Conservation (phyloP, 2,113 vertebrate genomes). For the Willisornis vidua region DNA sequence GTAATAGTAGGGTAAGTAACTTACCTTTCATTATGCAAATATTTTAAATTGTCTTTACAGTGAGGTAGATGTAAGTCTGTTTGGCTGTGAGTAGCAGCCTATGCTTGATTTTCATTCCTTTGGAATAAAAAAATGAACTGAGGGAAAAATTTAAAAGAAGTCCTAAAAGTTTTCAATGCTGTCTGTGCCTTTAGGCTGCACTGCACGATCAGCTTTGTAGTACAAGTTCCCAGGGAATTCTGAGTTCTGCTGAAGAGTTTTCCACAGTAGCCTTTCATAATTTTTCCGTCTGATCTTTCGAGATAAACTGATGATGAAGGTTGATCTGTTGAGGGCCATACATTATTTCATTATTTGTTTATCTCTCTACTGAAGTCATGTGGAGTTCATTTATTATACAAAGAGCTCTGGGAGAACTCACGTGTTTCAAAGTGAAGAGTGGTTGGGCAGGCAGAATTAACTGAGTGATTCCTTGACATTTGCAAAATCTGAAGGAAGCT, state of each 20-base stretch:
- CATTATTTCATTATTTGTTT: not conserved
- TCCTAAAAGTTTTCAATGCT: not conserved
- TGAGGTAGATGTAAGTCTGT: not conserved
- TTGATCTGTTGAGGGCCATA: not conserved
- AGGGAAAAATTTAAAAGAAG: not conserved
- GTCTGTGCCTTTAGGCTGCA: not conserved
- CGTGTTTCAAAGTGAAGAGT: fast-evolving
- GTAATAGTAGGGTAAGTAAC: conserved; percentile 96
- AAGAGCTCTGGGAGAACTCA: not conserved
- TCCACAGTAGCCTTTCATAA: not conserved
- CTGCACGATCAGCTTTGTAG: not conserved
- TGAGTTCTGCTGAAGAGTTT: not conserved
- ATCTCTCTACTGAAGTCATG: not conserved
- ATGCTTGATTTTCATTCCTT: not conserved
- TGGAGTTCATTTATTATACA: not conserved
- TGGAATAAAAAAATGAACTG: not conserved
- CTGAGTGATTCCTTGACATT: not conserved
- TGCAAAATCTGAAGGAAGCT: not conserved
- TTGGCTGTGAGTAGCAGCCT: not conserved
- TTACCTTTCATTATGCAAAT: conserved; percentile 5
- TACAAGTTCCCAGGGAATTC: not conserved
- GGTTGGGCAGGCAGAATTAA: not conserved
- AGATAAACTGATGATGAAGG: not conserved
- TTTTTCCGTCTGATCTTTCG: not conserved
- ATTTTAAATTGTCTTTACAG: not conserved